Percentiles rank a stretch among this genome's conserved stretches.
Conservation (phyloP, 1,140 invertebrate genomes). For the Drosophila dunni region DNA sequence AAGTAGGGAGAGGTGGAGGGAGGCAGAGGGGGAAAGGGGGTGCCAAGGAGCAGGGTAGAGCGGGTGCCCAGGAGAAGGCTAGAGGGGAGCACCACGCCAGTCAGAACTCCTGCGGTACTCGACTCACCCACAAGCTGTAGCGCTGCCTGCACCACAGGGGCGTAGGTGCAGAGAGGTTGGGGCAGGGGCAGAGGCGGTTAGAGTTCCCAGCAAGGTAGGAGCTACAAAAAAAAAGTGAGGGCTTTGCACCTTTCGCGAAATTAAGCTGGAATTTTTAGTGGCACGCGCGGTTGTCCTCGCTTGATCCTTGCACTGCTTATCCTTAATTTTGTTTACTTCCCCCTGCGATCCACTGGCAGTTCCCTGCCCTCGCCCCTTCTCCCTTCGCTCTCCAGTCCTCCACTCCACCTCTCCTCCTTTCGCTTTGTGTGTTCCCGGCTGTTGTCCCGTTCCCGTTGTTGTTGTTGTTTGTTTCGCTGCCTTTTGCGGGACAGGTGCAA, state of each 20-base stretch:
- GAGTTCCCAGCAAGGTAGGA: neutral
- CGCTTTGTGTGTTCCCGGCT: constrained; percentile 15
- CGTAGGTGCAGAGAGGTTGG: no score
- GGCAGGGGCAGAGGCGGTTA: neutral
- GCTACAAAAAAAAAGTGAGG: neutral
- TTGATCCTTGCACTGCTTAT: constrained; percentile 63
- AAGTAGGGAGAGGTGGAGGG: constrained; percentile 23
- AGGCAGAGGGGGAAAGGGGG: neutral
- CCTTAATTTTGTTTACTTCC: constrained; percentile 68
- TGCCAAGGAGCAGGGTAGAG: no score
- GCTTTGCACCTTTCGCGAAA: constrained; percentile 58
- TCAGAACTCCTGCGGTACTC: neutral
- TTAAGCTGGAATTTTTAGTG: constrained; percentile 75
- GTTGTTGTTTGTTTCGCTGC: constrained; percentile 33
- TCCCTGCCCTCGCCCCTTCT: neutral
- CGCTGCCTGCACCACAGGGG: neutral
- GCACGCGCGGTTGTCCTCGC: constrained; percentile 53
- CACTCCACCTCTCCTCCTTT: constrained; percentile 15
- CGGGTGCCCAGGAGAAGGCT: neutral
- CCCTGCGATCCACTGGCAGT: no score
- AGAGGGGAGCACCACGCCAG: no score
- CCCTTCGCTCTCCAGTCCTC: no score
- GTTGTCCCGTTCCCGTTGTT: constrained; percentile 40
- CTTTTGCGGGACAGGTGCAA: constrained; percentile 71
- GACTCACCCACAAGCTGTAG: neutral